Evolutionary conservation across 1,140 invertebrate genomes (phyloP).

Genomic region (Atta colombica): DNA sequence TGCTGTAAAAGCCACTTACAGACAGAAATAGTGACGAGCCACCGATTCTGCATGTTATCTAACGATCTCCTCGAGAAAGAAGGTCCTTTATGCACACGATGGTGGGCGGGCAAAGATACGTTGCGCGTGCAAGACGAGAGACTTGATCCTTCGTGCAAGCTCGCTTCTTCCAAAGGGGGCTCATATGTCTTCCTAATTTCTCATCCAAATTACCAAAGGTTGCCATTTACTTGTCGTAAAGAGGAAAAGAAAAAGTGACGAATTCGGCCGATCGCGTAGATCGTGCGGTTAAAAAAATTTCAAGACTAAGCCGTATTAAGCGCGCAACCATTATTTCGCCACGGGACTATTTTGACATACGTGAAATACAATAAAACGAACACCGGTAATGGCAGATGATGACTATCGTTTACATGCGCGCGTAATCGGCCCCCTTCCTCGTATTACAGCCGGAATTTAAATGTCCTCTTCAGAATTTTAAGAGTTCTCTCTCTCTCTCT

Average conservation of each 20-base stretch:
- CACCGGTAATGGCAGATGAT: constrained; percentile 69
- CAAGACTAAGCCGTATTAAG: constrained; percentile 36
- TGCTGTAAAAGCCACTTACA: constrained; percentile 26
- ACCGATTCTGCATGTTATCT: constrained; percentile 32
- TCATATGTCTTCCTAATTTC: constrained; percentile 22
- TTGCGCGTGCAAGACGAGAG: constrained; percentile 18
- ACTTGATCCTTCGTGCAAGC: not conserved
- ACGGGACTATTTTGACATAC: constrained; percentile 67
- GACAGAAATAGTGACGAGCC: constrained; percentile 35
- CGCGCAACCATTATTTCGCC: constrained; percentile 45
- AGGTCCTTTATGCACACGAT: constrained; percentile 24
- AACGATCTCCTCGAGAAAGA: constrained; percentile 23
- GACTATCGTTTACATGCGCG: constrained; percentile 73
- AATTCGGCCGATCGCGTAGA: not conserved
- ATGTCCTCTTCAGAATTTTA: constrained; percentile 61
- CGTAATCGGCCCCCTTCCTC: constrained; percentile 60
- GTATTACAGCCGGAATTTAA: constrained; percentile 69
- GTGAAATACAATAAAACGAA: constrained; percentile 48
- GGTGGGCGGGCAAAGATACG: constrained; percentile 13
- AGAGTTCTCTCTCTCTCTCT: not conserved
- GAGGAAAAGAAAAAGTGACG: not conserved
- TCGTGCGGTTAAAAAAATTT: not conserved
- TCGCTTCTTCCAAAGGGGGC: not conserved
- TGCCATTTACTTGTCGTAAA: constrained; percentile 21
- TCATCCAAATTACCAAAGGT: not conserved